Base-by-base conservation (phyloP, 1,140 invertebrate species). In the Drosophila sp. region DNA sequence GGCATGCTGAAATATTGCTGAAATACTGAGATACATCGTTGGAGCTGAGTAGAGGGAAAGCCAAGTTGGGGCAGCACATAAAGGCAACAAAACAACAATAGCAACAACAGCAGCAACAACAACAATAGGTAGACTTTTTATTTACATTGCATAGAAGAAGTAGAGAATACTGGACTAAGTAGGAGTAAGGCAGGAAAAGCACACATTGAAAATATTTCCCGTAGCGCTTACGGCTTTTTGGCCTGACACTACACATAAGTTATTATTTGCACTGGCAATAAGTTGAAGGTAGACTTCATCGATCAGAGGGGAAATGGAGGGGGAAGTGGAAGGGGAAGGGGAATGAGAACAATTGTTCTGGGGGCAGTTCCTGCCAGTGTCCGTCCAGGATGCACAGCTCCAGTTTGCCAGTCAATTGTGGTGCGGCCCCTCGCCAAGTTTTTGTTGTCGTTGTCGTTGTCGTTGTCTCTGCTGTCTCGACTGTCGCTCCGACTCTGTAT, bases 231-330 rank as follows among this genome's bases (percentile, higher is more conserved):
- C 72, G 72, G 74, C 74, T 69, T 61, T 76, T 72, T 66, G 74
- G 58, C 66, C 78, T 65, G 82, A 86, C 81, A 87, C 81, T 76
- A 65, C 74, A 87, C 81, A 87, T 78, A 86, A 81, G 81, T 86
- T 86, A 81, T 87, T 86, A 87, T 86, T 84, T 84, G 67, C 81
- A 64, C 74, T 74, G 74, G 72, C 81, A 86, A 86, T 78, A 81
- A 66, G 53, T 50, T 65, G 54, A 45, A 48, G 73, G 64, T 32
- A 13, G 27, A 21, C 21, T 6, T 13, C 0, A 5, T 21, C 41
- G 8, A 27, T 27, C 18, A 7, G 27, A 29, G 27, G 6, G 27
- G 27, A n/a, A n/a, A n/a, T n/a, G 7, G 27, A 2, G 4, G 4
- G 27, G 27, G 7, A 0, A 13, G 25, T 1, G 45, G 18, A 18